These are phyloP conservation scores for Stegostoma tigrinum DNA, from an alignment of 2,113 vertebrate species.

Conservation along the genomic window DNA sequence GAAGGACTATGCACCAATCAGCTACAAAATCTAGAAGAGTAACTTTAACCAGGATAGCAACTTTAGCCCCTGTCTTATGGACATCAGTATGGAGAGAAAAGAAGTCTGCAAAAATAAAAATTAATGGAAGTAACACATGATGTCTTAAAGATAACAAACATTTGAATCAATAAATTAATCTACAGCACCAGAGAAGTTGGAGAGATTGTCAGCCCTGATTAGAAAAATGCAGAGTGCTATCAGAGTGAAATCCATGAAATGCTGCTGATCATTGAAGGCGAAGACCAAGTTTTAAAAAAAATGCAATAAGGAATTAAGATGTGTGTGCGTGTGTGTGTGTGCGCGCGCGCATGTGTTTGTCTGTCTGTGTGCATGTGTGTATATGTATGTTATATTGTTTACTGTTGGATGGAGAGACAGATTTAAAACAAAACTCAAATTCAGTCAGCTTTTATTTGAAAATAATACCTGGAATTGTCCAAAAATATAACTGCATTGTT, in stretches of 20 bases:
- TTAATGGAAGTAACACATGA: neutral
- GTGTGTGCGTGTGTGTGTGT: too few species aligned
- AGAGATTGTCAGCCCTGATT: neutral
- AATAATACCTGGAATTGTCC: slow-evolving; percentile 5
- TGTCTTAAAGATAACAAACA: neutral
- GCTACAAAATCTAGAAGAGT: neutral
- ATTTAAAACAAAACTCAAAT: slow-evolving; percentile 17
- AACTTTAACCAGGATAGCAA: neutral
- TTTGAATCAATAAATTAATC: slow-evolving; percentile 13
- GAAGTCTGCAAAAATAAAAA: neutral
- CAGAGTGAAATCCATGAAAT: neutral
- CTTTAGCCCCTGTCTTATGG: neutral
- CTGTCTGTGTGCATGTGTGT: neutral
- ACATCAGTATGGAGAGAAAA: neutral
- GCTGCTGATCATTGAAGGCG: neutral
- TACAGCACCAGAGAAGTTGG: neutral
- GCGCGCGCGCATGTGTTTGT: too few species aligned
- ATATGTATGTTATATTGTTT: neutral
- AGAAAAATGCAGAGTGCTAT: neutral
- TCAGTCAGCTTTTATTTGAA: slow-evolving; percentile 13
- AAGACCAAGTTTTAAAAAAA: neutral
- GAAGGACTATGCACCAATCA: neutral
- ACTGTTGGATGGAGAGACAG: neutral
- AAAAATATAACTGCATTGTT: neutral
- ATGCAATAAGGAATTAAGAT: slow-evolving; percentile 11